These are phyloP conservation scores for Caenorhabditis latens DNA, from an alignment of 1,140 invertebrate genomes.

Conservation along the genomic window DNA sequence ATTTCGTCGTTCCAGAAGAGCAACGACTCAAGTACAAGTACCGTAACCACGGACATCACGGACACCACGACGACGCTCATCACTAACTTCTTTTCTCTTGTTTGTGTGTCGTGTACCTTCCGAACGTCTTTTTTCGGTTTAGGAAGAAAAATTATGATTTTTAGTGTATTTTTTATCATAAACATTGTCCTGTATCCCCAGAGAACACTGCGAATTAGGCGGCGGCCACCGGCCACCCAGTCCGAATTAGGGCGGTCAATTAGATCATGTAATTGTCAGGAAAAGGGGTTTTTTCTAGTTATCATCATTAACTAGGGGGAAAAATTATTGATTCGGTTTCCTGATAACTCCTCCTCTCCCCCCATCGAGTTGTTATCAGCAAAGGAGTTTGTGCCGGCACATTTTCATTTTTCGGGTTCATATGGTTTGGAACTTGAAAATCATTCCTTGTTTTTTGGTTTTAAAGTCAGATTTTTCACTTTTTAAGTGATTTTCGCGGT, in stretches of 20 bases:
- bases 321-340: constrained; percentile 9
- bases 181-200: background rate
- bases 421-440: background rate
- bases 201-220: constrained; percentile 4
- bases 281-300: background rate
- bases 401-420: constrained; percentile 27
- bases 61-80: constrained; percentile 21
- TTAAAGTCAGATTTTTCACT: too few relatives aligned
- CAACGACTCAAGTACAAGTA: constrained; percentile 63
- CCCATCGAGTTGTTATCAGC: background rate
- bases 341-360: background rate
- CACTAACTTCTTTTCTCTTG: constrained; percentile 19
- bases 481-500: too few relatives aligned
- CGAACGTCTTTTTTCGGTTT: constrained; percentile 33
- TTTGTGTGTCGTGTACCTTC: background rate
- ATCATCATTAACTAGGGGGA: background rate
- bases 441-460: background rate
- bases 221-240: background rate
- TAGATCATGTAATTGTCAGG: background rate
- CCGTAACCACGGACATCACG: constrained; percentile 53
- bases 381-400: background rate
- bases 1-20: constrained; percentile 61
- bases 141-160: constrained; percentile 20
- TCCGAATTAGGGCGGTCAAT: background rate
- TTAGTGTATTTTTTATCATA: constrained; percentile 28